Evolutionary conservation across 2,113 vertebrate species (phyloP), one percentile per base, ranked within the genome.

Genomic region (Ceyx melanurus): DNA sequence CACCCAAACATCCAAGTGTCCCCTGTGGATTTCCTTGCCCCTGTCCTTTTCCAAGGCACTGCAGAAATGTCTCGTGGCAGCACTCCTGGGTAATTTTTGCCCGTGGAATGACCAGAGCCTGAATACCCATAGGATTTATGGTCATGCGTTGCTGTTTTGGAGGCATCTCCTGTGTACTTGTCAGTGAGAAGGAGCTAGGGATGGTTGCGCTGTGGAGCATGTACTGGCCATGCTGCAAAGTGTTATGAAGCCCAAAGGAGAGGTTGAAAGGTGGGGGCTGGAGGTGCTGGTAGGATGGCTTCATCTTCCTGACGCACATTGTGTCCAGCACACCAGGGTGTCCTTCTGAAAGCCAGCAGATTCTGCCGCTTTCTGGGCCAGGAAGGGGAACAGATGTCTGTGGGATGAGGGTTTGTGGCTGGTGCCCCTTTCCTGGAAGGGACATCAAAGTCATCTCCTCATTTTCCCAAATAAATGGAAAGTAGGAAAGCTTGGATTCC

Each of bases 301-400:
- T 91, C 46, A 56, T 84, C 77, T 87, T 77, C 19, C 13, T 0
- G 0, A 7, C 56, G 37, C 31, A 89, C 11, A 48, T 75, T 0
- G 0, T 58, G 12, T 48, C 18, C 0, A 0, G 11, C 33, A 45
- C 2, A 2, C 45, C 46, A 66, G n/a, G 13, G 20, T 35, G 46
- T 48, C 37, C n/a, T 45, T 22, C 51, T 80, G 42, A 90, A 71
- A 57, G 53, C 46, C 46, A 21, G 28, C 56, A 58, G 37, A 43
- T 5, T 17, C 75, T 51, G 45, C 50, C 3, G 2, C 45, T 48
- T 56, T 62, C 14, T 35, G 33, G 45, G 16, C 56, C 43, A 58
- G 42, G 51, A 62, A 8, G 0, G 0, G 23, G 9, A 43, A 9
- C 1, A 4, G 46, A 19, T 78, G 48, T 6, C 23, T 16, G 1